phyloP scores from a whole-genome alignment of 2,113 vertebrate species.

The Pavo muticus region DNA sequence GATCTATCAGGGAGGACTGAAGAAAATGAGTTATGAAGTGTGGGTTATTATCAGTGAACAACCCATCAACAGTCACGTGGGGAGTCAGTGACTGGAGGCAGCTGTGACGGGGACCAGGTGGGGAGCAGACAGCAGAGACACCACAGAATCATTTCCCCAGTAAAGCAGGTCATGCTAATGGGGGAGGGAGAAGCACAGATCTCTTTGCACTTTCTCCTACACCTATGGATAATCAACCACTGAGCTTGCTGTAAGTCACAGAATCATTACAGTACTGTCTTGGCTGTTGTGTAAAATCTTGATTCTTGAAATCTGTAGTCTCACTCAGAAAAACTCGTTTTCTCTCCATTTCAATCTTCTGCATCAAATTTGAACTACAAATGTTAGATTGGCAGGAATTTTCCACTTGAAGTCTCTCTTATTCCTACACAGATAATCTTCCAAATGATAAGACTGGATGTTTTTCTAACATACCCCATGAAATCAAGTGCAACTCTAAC shows the following conservation, averaged over 20 bases:
- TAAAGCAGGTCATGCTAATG: background rate
- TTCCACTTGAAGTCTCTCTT: background rate
- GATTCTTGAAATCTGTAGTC: background rate
- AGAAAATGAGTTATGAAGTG: slow-evolving; percentile 38
- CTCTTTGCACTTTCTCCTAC: background rate
- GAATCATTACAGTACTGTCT: background rate
- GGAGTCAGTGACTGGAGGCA: slow-evolving; percentile 29
- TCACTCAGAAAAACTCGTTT: background rate
- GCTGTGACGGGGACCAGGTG: slow-evolving; percentile 28
- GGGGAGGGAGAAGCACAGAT: background rate
- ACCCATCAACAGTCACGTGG: background rate
- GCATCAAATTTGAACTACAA: background rate
- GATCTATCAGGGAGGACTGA: background rate
- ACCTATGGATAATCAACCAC: background rate
- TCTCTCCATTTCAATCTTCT: background rate
- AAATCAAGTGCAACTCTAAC: background rate
- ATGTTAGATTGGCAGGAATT: background rate
- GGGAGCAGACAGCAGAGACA: background rate
- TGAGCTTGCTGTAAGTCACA: background rate
- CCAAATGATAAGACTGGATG: background rate
- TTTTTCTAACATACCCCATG: background rate
- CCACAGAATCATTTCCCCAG: background rate
- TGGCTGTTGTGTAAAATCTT: background rate
- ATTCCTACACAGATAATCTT: background rate
- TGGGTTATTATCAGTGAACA: slow-evolving; percentile 21